Percentiles rank a stretch among this genome's conserved stretches.
Conservation (phyloP, 2,888 invertebrate species). For the Oeneis ivallda region DNA sequence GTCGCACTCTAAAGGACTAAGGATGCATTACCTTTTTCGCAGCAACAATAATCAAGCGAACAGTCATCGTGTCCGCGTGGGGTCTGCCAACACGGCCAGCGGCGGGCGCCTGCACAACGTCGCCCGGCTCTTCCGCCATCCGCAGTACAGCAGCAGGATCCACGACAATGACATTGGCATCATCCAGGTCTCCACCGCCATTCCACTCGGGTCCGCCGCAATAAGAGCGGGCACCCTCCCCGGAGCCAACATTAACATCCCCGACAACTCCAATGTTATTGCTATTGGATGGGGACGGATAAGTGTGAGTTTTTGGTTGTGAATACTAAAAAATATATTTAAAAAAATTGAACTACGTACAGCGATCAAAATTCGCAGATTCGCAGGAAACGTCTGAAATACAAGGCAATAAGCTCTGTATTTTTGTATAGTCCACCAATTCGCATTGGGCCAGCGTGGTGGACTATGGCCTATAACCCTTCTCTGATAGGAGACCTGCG, state of each 20-base stretch:
- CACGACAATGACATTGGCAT: conserved; percentile 10
- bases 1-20: no score
- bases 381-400: no score
- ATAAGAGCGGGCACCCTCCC: conserved; percentile 1
- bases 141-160: conserved; percentile 6
- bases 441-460: no score
- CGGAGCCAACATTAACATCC: not conserved
- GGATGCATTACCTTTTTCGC: no score
- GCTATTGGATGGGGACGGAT: conserved; percentile 4
- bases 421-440: no score
- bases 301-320: not conserved
- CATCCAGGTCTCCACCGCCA: not conserved
- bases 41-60: no score
- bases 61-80: not conserved
- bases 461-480: no score
- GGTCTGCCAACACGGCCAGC: not conserved
- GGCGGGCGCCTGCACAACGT: conserved; percentile 3
- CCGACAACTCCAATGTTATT: conserved; percentile 1
- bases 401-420: no score
- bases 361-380: no score
- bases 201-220: not conserved
- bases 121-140: conserved; percentile 1
- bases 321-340: no score
- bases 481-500: no score
- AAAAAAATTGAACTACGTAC: no score